These are phyloP conservation scores for Plagodis pulveraria DNA, from an alignment of 2,888 invertebrate species.

Conservation along the genomic window DNA sequence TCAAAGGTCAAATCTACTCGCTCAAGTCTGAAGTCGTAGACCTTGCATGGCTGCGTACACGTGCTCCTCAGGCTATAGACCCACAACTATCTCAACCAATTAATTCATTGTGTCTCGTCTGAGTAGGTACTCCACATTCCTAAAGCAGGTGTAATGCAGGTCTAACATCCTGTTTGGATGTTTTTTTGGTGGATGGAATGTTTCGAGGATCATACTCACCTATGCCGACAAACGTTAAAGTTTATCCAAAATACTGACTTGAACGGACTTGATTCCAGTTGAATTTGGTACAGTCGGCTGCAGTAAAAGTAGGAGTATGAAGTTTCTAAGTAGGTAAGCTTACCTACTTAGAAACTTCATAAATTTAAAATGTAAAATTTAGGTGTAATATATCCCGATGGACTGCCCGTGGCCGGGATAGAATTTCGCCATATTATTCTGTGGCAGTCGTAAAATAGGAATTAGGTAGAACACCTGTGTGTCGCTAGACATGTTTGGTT, in stretches of 20 bases:
- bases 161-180: conserved; percentile 18
- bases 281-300: neutral
- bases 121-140: conserved; percentile 19
- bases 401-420: too few relatives aligned
- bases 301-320: too few relatives aligned
- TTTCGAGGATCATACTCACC: conserved; percentile 17
- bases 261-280: conserved; percentile 16
- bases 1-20: conserved; percentile 1
- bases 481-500: too few relatives aligned
- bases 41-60: neutral
- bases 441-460: too few relatives aligned
- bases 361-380: too few relatives aligned
- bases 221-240: conserved; percentile 8
- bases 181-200: conserved; percentile 3
- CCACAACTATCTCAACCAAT: neutral
- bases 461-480: too few relatives aligned
- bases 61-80: neutral
- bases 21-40: conserved; percentile 1
- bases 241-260: conserved; percentile 14
- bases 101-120: conserved; percentile 9
- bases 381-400: too few relatives aligned
- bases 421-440: too few relatives aligned
- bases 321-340: too few relatives aligned
- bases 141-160: conserved; percentile 11
- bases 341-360: too few relatives aligned